Evolutionary conservation across 2,888 invertebrate species (phyloP).

Genomic region (Teleiodes luculella): DNA sequence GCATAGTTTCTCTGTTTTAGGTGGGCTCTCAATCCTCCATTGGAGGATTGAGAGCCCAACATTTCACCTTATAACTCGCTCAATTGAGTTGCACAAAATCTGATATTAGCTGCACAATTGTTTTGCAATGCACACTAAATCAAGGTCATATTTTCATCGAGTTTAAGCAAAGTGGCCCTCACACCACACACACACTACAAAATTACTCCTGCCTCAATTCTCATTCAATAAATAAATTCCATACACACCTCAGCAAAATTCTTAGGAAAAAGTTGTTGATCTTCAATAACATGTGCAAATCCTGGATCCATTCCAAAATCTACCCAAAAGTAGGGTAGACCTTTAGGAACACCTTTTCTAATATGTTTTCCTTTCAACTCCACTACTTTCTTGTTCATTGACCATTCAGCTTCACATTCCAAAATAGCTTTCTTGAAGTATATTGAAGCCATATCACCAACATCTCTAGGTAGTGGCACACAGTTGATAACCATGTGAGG

Average conservation of each 20-base stretch:
- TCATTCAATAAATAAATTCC: not conserved
- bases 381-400: slow-evolving; percentile 91
- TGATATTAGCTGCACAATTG: no score
- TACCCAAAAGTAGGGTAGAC: slow-evolving; percentile 96
- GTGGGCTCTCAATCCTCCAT: no score
- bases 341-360: slow-evolving; percentile 91
- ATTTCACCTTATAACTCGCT: no score
- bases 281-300: slow-evolving; percentile 98
- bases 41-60: no score
- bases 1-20: no score
- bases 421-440: slow-evolving; percentile 98
- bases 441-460: slow-evolving; percentile 93
- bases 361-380: slow-evolving; percentile 82
- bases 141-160: no score
- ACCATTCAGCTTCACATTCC: slow-evolving; percentile 97
- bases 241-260: slow-evolving; percentile 91
- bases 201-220: no score
- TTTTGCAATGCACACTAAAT: no score
- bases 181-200: no score
- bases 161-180: no score
- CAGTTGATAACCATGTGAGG: slow-evolving; percentile 95
- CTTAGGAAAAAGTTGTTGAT: slow-evolving; percentile 89
- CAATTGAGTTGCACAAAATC: no score
- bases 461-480: slow-evolving; percentile 89
- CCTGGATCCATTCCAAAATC: slow-evolving; percentile 95